These are phyloP conservation scores for Limnephilus lunatus DNA, from an alignment of 2,888 invertebrate genomes.

Conservation along the genomic window DNA sequence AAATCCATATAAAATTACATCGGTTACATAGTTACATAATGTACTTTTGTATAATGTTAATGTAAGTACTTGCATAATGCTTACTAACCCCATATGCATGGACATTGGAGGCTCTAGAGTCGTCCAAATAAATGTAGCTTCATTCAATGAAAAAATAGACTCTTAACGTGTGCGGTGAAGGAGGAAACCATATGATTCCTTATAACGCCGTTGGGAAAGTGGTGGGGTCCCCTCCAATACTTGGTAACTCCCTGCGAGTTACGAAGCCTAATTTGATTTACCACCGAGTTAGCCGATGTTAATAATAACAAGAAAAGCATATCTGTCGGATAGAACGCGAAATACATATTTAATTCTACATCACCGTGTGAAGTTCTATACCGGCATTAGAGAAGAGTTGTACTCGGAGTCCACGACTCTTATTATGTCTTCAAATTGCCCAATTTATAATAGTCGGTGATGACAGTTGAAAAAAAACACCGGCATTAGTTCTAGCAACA, in stretches of 20 bases:
- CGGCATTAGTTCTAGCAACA: constrained; percentile 20
- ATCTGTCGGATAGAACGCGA: constrained; percentile 6
- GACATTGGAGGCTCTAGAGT: too few relatives aligned
- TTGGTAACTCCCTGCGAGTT: background rate
- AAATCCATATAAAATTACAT: too few relatives aligned
- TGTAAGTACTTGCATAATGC: too few relatives aligned
- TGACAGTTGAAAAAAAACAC: constrained; percentile 50
- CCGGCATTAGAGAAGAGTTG: constrained; percentile 28
- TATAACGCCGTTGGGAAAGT: too few relatives aligned
- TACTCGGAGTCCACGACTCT: constrained; percentile 27
- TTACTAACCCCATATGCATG: too few relatives aligned
- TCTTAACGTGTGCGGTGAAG: too few relatives aligned
- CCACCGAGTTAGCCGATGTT: background rate
- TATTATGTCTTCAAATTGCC: constrained; percentile 52
- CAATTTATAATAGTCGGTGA: constrained; percentile 53
- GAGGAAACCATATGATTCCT: too few relatives aligned
- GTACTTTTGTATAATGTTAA: too few relatives aligned
- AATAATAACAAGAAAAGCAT: background rate
- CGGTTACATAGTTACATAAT: too few relatives aligned
- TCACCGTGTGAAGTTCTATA: constrained; percentile 45
- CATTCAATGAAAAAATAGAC: too few relatives aligned
- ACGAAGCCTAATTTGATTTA: background rate
- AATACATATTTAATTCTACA: constrained; percentile 44
- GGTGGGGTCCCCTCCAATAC: too few relatives aligned
- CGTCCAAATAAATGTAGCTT: too few relatives aligned